phyloP scores from a whole-genome alignment of 2,113 vertebrate species.

The Elachura formosa region DNA sequence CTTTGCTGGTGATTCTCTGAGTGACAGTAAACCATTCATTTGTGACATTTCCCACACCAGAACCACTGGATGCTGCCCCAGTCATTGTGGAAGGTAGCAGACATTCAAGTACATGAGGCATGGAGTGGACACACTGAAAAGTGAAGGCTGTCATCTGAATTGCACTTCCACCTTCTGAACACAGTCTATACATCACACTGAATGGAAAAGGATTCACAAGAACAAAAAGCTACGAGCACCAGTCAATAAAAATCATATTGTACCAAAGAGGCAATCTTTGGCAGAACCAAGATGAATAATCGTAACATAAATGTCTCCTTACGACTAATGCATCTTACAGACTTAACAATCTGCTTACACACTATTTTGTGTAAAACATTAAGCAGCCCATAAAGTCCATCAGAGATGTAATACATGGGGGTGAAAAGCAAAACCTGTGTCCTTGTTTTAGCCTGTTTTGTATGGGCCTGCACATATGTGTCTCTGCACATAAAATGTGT shows the following conservation, averaged over 20 bases:
- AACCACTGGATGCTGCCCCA: not conserved
- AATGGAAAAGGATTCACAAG: not conserved
- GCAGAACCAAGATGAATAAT: not conserved
- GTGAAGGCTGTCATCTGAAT: not conserved
- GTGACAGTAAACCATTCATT: not conserved
- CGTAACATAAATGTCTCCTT: not conserved
- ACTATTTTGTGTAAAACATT: not conserved
- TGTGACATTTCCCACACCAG: fast-evolving
- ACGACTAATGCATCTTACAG: not conserved
- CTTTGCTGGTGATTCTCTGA: not conserved
- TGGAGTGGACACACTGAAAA: not conserved
- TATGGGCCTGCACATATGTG: fast-evolving
- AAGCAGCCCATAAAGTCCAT: not conserved
- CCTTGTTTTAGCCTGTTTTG: not conserved
- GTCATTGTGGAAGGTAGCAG: not conserved
- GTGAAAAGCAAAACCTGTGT: not conserved
- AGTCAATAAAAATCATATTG: not conserved
- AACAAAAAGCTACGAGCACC: not conserved
- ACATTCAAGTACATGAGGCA: not conserved
- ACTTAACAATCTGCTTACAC: not conserved
- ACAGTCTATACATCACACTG: not conserved
- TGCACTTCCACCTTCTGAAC: not conserved
- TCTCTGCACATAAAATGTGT: not conserved
- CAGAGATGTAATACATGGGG: not conserved
- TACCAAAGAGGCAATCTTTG: not conserved